Conservation (phyloP, 1,140 invertebrate genomes). For the Neuroterus valhalla region DNA sequence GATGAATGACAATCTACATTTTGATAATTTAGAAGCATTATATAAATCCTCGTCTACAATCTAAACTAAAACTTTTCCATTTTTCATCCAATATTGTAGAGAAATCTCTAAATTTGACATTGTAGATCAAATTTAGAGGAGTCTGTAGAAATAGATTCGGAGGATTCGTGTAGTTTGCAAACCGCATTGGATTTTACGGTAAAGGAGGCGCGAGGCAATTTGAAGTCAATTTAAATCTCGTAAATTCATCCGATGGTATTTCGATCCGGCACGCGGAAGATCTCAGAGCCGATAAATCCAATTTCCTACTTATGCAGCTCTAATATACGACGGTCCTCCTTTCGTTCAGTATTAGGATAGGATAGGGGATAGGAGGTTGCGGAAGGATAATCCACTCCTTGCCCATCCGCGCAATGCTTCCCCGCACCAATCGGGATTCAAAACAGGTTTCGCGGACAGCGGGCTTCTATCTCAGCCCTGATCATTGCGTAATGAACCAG, state of each 20-base stretch:
- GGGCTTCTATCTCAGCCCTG: constrained; percentile 52
- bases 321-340: constrained; percentile 49
- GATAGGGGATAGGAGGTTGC: constrained; percentile 53
- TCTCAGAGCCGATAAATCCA: constrained; percentile 39
- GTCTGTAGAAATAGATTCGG: too few relatives aligned
- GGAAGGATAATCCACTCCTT: constrained; percentile 52
- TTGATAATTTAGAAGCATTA: too few relatives aligned
- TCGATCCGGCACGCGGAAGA: constrained; percentile 44
- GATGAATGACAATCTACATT: too few relatives aligned
- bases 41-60: too few relatives aligned
- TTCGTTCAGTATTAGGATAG: constrained; percentile 46
- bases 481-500: constrained; percentile 57
- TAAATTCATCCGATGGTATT: constrained; percentile 25
- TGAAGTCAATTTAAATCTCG: constrained; percentile 28
- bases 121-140: too few relatives aligned
- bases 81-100: too few relatives aligned
- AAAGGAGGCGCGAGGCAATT: constrained; percentile 36
- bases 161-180: too few relatives aligned
- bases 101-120: too few relatives aligned
- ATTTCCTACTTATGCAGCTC: constrained; percentile 47
- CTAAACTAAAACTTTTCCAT: too few relatives aligned
- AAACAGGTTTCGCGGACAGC: constrained; percentile 64
- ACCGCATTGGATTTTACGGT: too few relatives aligned
- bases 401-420: constrained; percentile 37
- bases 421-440: constrained; percentile 58